Conservation (phyloP, 2,113 vertebrate species). For the Oncorhynchus masou region DNA sequence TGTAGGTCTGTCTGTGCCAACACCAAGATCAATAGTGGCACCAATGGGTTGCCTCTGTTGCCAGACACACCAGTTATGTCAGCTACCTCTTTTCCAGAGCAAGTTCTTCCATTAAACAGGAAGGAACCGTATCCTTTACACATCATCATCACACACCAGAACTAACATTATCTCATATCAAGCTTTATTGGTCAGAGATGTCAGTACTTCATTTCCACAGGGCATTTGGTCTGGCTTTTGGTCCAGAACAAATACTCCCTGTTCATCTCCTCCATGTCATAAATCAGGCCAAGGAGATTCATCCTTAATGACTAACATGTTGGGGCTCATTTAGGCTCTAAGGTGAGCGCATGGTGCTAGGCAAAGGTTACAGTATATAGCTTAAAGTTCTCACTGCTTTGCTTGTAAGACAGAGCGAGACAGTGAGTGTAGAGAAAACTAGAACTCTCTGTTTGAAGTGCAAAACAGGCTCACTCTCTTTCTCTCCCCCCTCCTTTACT, state of each 20-base stretch:
- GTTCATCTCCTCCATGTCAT: slow-evolving; percentile 27
- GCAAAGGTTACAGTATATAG: too few relatives aligned
- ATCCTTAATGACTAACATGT: slow-evolving; percentile 32
- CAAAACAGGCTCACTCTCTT: too few relatives aligned
- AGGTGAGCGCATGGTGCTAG: slow-evolving; percentile 8
- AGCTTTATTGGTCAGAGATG: too few relatives aligned
- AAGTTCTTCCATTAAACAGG: not conserved
- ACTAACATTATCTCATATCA: too few relatives aligned
- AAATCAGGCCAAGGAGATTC: slow-evolving; percentile 31
- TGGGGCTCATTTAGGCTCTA: slow-evolving; percentile 49
- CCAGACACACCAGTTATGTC: not conserved
- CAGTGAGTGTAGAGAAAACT: too few relatives aligned
- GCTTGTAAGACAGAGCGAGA: too few relatives aligned
- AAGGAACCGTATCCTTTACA: not conserved
- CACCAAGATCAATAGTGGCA: not conserved
- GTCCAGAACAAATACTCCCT: not conserved
- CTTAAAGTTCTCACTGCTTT: too few relatives aligned
- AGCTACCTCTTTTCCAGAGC: not conserved
- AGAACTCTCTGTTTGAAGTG: too few relatives aligned
- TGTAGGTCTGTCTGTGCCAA: not conserved
- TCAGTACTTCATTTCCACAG: too few relatives aligned
- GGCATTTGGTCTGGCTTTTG: not conserved
- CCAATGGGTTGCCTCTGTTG: not conserved
- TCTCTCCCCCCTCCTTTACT: too few relatives aligned
- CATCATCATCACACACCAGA: not conserved